phyloP scores from a whole-genome alignment of 2,797 vertebrate genomes.

The Clarias fuscus region DNA sequence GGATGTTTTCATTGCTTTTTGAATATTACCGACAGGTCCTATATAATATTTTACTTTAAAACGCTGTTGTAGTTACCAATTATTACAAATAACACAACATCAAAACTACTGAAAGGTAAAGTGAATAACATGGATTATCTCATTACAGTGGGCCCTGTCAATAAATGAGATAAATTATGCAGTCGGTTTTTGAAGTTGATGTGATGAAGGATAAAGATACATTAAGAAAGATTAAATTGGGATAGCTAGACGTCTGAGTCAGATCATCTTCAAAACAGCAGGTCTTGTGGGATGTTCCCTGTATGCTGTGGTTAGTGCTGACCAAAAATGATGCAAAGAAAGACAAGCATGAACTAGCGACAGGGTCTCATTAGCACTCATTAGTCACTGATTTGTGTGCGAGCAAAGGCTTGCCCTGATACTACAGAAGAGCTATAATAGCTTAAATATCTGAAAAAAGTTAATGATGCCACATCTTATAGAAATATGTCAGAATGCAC shows the following conservation, averaged over 20 bases:
- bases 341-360: too few species aligned
- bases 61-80: not conserved
- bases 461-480: too few species aligned
- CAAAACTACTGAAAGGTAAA: not conserved
- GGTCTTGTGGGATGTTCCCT: not conserved
- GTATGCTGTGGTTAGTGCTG: too few species aligned
- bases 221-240: not conserved
- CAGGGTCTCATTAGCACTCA: too few species aligned
- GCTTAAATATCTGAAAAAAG: too few species aligned
- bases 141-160: not conserved
- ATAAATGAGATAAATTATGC: not conserved
- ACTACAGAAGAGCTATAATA: too few species aligned
- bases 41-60: not conserved
- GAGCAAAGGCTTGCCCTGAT: not conserved
- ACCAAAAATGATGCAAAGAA: not conserved
- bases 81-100: not conserved
- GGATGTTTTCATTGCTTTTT: not conserved
- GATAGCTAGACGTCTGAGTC: not conserved
- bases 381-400: too few species aligned
- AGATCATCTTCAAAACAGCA: not conserved
- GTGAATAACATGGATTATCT: slow-evolving; percentile 3
- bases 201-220: not conserved
- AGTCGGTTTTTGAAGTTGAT: not conserved
- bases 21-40: not conserved
- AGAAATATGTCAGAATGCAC: too few species aligned